Base-by-base conservation (phyloP, 1,140 invertebrate genomes). In the Mesaphorura yosii region DNA sequence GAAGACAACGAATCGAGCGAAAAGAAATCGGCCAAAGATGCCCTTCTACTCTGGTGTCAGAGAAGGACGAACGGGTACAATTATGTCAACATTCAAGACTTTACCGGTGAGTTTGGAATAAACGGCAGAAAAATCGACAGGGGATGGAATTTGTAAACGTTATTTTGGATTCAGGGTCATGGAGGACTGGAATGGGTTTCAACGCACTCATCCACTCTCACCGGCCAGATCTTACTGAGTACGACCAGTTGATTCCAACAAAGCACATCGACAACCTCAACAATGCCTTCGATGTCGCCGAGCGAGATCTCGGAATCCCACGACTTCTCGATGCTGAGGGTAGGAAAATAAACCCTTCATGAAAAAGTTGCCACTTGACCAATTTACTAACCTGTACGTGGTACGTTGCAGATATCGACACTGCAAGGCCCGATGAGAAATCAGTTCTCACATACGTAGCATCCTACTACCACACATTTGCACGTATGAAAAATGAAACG, bases 381-480 rank as follows among this genome's bases (percentile, higher is more conserved):
- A n/a, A n/a, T n/a, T n/a, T n/a, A n/a, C n/a, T n/a, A n/a, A n/a
- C n/a, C n/a, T n/a, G n/a, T n/a, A n/a, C n/a, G n/a, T n/a, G n/a
- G n/a, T n/a, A n/a, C 2, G 23, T 48, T 37, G 2, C 64, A 81
- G 89, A 95, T 70, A 82, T 95, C 53, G 89, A 94, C 68, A 88
- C 83, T 0, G 80, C 73, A 26, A 77, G 87, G 51, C 91, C 90
- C 0, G 92, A 96, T 69, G 91, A 96, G 72, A 95, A 94, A 68
- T 95, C 87, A 46, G 85, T 95, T 64, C 88, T 97, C 69, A 97
- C 92, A n/a, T 97, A 96, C 67, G 91, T 97, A 10, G 91, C 90
- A 1, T 92, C 91, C 14, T 98, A 97, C 72, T 98, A 98, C 72
- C 95, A 98, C 72, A 96, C 93, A 22, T 98, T 98, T 76, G 93